Conservation (phyloP, 2,888 invertebrate genomes). For the Hydrotaea cyrtoneurina region DNA sequence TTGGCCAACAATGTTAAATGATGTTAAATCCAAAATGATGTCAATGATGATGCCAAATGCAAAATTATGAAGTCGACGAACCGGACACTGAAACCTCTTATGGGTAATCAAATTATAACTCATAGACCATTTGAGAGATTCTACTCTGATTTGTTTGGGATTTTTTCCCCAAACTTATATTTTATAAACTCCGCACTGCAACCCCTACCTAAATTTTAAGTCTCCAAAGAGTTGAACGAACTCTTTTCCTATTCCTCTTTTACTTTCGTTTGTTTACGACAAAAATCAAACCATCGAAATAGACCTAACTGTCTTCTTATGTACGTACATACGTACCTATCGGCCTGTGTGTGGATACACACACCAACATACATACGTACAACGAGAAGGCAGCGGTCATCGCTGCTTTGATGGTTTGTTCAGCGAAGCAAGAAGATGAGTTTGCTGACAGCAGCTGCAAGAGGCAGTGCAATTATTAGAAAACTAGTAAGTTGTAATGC, state of each 20-base stretch:
- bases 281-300: too few relatives aligned
- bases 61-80: conserved; percentile 27
- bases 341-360: too few relatives aligned
- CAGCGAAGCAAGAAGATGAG: too few relatives aligned
- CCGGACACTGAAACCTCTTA: conserved; percentile 9
- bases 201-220: background rate
- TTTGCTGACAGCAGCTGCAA: too few relatives aligned
- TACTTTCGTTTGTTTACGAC: background rate
- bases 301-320: too few relatives aligned
- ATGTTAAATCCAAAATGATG: background rate
- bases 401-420: too few relatives aligned
- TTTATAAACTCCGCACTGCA: background rate
- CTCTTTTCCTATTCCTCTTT: background rate
- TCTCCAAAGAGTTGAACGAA: background rate
- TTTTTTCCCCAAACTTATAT: background rate
- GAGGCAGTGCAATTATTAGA: too few relatives aligned
- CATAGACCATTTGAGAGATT: conserved; percentile 26
- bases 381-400: too few relatives aligned
- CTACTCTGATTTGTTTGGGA: conserved; percentile 13
- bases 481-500: too few relatives aligned
- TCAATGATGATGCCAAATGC: conserved; percentile 26
- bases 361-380: too few relatives aligned
- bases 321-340: too few relatives aligned
- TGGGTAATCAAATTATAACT: conserved; percentile 32
- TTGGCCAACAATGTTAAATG: conserved; percentile 23